These are phyloP conservation scores for Amblyopsis rosae DNA, from an alignment of 2,113 vertebrate genomes.

Conservation along the genomic window DNA sequence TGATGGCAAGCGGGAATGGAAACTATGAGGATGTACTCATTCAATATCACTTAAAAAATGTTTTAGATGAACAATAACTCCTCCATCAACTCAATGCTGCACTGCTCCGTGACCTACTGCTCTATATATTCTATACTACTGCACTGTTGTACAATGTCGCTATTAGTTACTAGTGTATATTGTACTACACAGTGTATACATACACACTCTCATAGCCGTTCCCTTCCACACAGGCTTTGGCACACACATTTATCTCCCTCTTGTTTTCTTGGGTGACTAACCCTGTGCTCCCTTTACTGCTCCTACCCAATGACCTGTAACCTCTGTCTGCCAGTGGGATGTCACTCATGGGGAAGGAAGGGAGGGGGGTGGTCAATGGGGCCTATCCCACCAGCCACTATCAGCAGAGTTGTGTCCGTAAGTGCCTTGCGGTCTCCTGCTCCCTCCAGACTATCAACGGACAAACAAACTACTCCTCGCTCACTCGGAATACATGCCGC, in stretches of 20 bases:
- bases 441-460: slow-evolving; percentile 36
- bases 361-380: slow-evolving; percentile 29
- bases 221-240: slow-evolving; percentile 2
- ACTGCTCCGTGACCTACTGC: too few relatives aligned
- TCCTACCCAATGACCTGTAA: slow-evolving; percentile 28
- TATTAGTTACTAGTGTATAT: background rate
- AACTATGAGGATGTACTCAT: too few relatives aligned
- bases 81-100: too few relatives aligned
- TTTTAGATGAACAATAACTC: too few relatives aligned
- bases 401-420: slow-evolving; percentile 48
- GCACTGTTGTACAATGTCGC: too few relatives aligned
- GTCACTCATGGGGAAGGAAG: slow-evolving; percentile 36
- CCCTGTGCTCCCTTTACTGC: background rate
- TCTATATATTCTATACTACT: too few relatives aligned
- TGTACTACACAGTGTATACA: background rate
- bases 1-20: too few relatives aligned
- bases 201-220: background rate
- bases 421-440: slow-evolving; percentile 28
- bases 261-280: slow-evolving; percentile 17
- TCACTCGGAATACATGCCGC: slow-evolving; percentile 47
- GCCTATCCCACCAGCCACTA: slow-evolving; percentile 56
- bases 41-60: too few relatives aligned
- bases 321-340: slow-evolving; percentile 49
- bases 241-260: slow-evolving; percentile 20
- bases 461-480: slow-evolving; percentile 53